Evolutionary conservation across 2,113 vertebrate genomes (phyloP).

Genomic region (Phaethornis superciliosus): DNA sequence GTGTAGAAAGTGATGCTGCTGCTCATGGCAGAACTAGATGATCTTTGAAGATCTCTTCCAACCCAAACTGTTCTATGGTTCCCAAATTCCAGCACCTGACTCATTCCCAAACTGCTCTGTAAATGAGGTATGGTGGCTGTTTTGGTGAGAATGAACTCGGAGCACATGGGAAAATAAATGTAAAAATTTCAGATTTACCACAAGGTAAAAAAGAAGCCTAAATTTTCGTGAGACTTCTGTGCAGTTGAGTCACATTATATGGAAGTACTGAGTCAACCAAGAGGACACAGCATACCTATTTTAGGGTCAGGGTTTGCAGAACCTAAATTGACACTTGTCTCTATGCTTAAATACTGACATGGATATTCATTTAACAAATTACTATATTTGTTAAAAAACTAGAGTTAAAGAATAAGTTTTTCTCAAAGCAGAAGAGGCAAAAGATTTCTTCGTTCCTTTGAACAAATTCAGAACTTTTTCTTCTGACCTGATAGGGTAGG

Average conservation of each 20-base stretch:
- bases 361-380: neutral
- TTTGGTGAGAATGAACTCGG: neutral
- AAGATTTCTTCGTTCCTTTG: neutral
- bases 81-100: neutral
- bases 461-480: neutral
- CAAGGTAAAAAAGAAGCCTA: neutral
- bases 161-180: neutral
- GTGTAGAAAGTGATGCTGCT: neutral
- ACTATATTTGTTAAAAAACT: neutral
- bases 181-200: neutral
- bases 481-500: neutral
- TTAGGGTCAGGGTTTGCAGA: neutral
- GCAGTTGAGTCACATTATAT: neutral
- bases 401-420: neutral
- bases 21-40: neutral
- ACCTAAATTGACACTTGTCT: neutral
- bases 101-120: neutral
- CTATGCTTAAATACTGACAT: neutral
- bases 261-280: neutral
- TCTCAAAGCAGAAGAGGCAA: neutral
- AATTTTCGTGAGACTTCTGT: neutral
- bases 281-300: neutral
- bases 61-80: neutral
- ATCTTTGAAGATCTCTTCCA: neutral
- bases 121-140: accelerated